Conservation (phyloP, 1,140 invertebrate species). For the Drosophila erecta region DNA sequence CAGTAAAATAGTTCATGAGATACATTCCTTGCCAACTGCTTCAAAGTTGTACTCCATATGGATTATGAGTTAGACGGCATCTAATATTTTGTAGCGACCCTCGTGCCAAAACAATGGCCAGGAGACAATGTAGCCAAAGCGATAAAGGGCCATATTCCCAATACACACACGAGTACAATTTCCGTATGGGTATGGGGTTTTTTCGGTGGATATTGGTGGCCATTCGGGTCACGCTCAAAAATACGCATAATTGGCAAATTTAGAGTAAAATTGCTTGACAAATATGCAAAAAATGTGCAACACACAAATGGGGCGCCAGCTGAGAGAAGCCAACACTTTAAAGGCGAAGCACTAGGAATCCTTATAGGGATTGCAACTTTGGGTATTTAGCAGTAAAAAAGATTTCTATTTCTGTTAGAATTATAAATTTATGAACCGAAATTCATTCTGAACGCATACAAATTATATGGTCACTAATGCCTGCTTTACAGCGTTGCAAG, state of each 20-base stretch:
- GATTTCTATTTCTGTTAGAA: no score
- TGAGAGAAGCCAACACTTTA: background rate
- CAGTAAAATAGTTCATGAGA: no score
- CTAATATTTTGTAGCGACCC: constrained; percentile 22
- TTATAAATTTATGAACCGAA: no score
- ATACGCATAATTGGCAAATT: constrained; percentile 78
- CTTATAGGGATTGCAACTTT: no score
- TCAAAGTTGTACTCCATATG: no score
- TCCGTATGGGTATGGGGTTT: constrained; percentile 19
- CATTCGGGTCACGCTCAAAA: constrained; percentile 71
- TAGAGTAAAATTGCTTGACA: constrained; percentile 74
- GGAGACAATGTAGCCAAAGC: constrained; percentile 62
- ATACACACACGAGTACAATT: constrained; percentile 18
- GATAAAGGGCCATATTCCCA: constrained; percentile 51
- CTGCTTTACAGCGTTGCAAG: no score
- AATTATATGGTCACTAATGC: no score
- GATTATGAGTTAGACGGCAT: no score
- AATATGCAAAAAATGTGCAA: constrained; percentile 64
- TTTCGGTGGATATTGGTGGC: constrained; percentile 41
- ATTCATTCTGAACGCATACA: no score
- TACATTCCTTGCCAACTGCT: no score
- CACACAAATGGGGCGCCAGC: background rate
- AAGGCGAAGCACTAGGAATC: background rate
- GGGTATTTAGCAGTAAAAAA: no score
- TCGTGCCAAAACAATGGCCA: constrained; percentile 53